A percentile compares a stretch with the other conserved stretches of the same genome.
These are phyloP conservation scores for Parnassius orleans DNA, from an alignment of 2,888 invertebrate genomes.

Conservation along the genomic window DNA sequence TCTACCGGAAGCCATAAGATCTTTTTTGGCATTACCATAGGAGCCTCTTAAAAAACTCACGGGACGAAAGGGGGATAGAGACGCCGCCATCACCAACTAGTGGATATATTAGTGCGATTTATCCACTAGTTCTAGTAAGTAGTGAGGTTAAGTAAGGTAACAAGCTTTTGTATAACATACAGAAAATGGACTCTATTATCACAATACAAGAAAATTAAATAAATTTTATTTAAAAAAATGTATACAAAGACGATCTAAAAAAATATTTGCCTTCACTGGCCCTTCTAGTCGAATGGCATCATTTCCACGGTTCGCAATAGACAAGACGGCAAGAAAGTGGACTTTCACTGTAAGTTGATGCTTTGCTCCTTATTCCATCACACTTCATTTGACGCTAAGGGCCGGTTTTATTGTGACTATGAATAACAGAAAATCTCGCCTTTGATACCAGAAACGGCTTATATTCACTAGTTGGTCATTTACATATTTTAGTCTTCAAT, in stretches of 20 bases:
- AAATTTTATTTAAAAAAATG: not conserved
- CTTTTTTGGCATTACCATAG: no score
- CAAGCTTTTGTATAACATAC: no score
- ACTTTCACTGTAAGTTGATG: slow-evolving; percentile 76
- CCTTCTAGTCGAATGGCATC: slow-evolving; percentile 50
- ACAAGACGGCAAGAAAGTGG: slow-evolving; percentile 70
- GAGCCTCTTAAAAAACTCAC: no score
- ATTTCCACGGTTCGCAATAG: slow-evolving; percentile 47
- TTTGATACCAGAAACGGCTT: slow-evolving; percentile 8
- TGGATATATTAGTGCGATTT: no score
- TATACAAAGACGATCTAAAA: not conserved
- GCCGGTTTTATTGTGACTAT: slow-evolving; percentile 37
- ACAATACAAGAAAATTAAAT: no score
- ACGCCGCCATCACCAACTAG: no score
- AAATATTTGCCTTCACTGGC: slow-evolving; percentile 27
- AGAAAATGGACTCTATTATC: no score
- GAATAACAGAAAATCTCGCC: slow-evolving; percentile 35
- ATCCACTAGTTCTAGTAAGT: no score
- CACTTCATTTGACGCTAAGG: slow-evolving; percentile 65
- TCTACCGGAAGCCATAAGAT: no score
- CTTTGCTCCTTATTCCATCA: slow-evolving; percentile 70
- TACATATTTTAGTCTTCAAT: slow-evolving; percentile 34
- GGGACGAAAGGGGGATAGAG: no score
- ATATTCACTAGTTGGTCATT: slow-evolving; percentile 19
- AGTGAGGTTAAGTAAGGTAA: no score